Conservation (phyloP, 2,888 invertebrate species). For the Netelia melanura region DNA sequence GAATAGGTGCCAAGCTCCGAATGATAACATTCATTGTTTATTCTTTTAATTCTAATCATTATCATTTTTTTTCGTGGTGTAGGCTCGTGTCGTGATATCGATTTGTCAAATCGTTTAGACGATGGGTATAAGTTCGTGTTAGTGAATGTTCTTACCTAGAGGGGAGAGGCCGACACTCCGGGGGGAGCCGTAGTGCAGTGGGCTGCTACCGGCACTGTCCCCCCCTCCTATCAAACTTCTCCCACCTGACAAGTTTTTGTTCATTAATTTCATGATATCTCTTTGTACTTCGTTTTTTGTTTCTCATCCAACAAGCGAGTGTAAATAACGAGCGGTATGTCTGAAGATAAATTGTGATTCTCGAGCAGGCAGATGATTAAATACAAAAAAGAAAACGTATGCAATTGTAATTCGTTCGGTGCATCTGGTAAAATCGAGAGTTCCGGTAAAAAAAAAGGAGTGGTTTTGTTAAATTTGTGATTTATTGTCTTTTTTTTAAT, state of each 20-base stretch:
- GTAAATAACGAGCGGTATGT: constrained; percentile 47
- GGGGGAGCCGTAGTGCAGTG: constrained; percentile 86
- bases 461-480: constrained; percentile 39
- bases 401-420: constrained; percentile 53
- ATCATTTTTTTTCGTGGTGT: constrained; percentile 39
- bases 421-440: constrained; percentile 41
- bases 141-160: constrained; percentile 84
- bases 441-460: constrained; percentile 21
- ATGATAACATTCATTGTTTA: background rate
- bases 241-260: constrained; percentile 81
- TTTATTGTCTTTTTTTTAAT: constrained; percentile 17
- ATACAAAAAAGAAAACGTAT: constrained; percentile 24
- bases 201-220: constrained; percentile 87
- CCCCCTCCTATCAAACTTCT: constrained; percentile 83
- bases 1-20: constrained; percentile 30
- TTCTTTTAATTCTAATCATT: too few relatives aligned
- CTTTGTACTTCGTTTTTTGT: constrained; percentile 20
- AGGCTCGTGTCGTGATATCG: constrained; percentile 53
- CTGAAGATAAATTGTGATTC: constrained; percentile 40
- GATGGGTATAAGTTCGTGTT: constrained; percentile 68
- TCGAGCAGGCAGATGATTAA: constrained; percentile 55
- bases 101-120: constrained; percentile 39
- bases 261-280: constrained; percentile 74
- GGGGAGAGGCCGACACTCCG: constrained; percentile 87
- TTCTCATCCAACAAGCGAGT: constrained; percentile 33